A percentile compares a stretch with the other conserved stretches of the same genome.
phyloP scores from a whole-genome alignment of 2,113 vertebrate species.

The Bos javanicus region DNA sequence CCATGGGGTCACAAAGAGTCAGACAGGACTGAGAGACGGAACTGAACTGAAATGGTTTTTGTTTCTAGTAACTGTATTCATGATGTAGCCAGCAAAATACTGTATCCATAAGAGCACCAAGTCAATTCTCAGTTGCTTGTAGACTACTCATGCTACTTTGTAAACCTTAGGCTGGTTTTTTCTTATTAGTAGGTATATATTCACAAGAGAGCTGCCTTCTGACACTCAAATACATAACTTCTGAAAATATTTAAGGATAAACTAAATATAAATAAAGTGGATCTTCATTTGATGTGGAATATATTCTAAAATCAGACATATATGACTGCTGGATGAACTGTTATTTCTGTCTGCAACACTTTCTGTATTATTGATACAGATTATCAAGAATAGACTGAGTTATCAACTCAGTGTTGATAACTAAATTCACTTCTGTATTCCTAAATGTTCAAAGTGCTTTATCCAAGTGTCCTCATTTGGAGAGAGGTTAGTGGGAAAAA shows the following conservation, averaged over 20 bases:
- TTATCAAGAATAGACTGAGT: neutral
- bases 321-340: neutral
- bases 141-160: neutral
- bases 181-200: neutral
- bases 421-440: neutral
- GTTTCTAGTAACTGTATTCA: neutral
- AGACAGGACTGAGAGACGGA: no score
- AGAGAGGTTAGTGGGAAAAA: neutral
- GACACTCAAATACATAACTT: neutral
- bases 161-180: neutral
- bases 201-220: neutral
- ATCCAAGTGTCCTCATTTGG: neutral
- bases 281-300: neutral
- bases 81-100: neutral
- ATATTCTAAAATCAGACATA: neutral
- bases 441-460: neutral
- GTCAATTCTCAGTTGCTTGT: neutral
- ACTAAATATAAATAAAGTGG: neutral
- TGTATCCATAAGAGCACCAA: neutral
- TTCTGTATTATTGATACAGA: neutral
- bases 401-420: neutral
- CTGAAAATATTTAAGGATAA: slow-evolving; percentile 18
- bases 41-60: neutral
- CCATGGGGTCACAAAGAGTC: no score
- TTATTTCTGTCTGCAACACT: neutral